Evolutionary conservation across 2,797 vertebrate genomes (phyloP), one percentile per base, ranked within the genome.

Genomic region (Telmatherina bonti): DNA sequence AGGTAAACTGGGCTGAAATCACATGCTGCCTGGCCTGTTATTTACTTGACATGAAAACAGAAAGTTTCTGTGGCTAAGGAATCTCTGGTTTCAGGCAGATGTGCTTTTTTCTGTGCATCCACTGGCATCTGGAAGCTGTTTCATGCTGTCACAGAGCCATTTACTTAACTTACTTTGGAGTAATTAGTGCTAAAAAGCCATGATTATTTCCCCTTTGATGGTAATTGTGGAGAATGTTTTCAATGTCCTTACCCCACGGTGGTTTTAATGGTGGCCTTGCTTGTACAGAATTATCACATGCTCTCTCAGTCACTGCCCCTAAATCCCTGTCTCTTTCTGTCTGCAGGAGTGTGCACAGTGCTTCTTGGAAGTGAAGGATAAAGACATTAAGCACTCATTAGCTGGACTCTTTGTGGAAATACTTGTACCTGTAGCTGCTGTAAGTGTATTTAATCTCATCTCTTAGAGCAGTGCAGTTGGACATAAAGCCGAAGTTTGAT

Each of bases 321-420:
- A 36, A 62, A 27, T 72, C 18, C 70, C 15, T 63, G 20, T 74
- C 10, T 83, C 60, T 62, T 12, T 74, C 3, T 77, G 30, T 84
- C 63, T 70, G 26, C 49, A 99, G 98, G 98, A 99, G 93, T 99
- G 98, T 88, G 98, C 98, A 20, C 98, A 98, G 92, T 99, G 99
- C 93, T 99, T 99, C 93, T 91, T 99, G 80, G 98, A 99, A 93
- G 97, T 99, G 76, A 99, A 99, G 93, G 98, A 99, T 92, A 99
- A 99, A 94, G 98, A 99, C 85, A 96, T 99, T 85, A 99, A 99
- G 83, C 98, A 99, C 82, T 97, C 97, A 76, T 93, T 99, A 87
- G 98, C 98, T 1, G 98, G 98, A 72, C 95, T 99, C 61, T 99
- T 99, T 88, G 98, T 99, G 81, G 98, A 99, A 93, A 97, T 99